Percentiles rank a stretch among this genome's conserved stretches.
Conservation (phyloP, 2,797 vertebrate genomes). For the Pelochelys cantorii region DNA sequence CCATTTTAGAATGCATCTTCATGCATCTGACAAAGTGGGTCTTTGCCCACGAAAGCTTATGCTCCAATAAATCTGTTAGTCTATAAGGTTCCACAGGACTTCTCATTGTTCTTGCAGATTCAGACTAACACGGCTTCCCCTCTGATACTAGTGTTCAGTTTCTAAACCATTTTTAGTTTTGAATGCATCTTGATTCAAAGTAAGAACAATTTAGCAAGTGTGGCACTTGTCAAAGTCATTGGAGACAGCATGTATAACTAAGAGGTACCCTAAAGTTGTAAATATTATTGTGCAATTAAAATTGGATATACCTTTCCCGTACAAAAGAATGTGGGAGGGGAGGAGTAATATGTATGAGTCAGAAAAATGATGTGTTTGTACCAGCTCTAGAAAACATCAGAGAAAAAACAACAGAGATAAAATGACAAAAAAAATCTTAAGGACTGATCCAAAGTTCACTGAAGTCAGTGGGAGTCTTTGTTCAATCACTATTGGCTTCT, state of each 20-base stretch:
- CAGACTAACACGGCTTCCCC: no score
- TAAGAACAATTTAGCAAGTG: background rate
- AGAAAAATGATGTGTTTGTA: background rate
- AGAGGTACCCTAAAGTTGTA: background rate
- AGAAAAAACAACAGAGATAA: background rate
- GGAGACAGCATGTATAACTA: background rate
- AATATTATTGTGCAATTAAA: background rate
- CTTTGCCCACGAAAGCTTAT: no score
- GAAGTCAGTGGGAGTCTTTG: background rate
- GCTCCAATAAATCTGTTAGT: no score
- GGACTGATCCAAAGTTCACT: background rate
- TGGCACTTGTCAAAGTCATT: background rate
- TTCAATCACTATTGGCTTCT: background rate
- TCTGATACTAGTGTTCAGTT: background rate
- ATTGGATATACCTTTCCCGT: background rate
- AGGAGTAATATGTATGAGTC: background rate
- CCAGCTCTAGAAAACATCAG: background rate
- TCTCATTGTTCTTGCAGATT: no score
- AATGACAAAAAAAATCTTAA: background rate
- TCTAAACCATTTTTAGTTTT: background rate
- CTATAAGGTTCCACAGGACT: no score
- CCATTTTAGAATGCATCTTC: no score
- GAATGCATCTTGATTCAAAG: constrained; percentile 6
- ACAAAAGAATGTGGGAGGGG: background rate
- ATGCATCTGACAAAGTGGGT: no score